Conservation (phyloP, 1,140 invertebrate species). For the Drosophila kikkawai region DNA sequence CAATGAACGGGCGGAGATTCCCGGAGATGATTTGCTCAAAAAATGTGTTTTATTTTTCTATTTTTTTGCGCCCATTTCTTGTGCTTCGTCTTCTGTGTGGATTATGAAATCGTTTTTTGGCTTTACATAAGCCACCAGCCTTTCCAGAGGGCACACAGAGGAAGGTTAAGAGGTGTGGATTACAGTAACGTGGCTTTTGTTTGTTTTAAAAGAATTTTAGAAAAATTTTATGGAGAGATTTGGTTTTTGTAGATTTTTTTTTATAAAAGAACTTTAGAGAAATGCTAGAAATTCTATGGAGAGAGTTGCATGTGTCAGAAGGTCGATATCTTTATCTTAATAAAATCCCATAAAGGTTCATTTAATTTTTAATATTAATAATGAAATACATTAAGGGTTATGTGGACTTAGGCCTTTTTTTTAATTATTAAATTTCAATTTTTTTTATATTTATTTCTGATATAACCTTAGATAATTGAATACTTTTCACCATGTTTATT, state of each 20-base stretch:
- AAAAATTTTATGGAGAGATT: not conserved
- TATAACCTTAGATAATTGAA: not conserved
- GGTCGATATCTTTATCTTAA: not conserved
- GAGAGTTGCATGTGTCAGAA: not conserved
- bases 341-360: not conserved
- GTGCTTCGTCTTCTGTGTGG: conserved; percentile 20
- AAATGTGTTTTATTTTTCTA: conserved; percentile 20
- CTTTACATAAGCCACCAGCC: conserved; percentile 38
- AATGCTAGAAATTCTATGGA: no score
- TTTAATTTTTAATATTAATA: no score
- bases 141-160: conserved; percentile 3
- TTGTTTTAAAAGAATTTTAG: not conserved
- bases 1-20: conserved; percentile 63
- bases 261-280: not conserved
- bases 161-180: conserved; percentile 10
- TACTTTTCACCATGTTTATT: not conserved
- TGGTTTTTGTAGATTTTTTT: not conserved
- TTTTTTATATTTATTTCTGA: not conserved
- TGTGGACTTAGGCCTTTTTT: no score
- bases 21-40: conserved; percentile 57
- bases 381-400: no score
- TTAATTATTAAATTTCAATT: not conserved
- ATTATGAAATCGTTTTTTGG: conserved; percentile 57
- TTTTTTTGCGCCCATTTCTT: conserved; percentile 20
- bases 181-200: not conserved